Base-by-base conservation (phyloP, 37 sponge, comb jelly and placozoan species). In the Petrosia ficiformis region DNA sequence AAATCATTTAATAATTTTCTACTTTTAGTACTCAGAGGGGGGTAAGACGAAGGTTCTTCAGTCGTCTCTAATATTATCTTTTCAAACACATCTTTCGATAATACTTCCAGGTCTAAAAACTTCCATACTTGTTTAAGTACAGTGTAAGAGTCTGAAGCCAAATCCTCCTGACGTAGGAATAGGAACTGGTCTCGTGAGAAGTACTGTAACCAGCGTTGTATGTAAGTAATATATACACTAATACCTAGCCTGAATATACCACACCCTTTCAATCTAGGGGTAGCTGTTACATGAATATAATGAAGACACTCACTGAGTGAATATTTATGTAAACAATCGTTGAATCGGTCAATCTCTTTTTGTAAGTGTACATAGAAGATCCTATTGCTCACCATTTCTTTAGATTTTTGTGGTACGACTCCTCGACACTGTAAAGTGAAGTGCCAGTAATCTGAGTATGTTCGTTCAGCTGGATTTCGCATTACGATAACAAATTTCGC, bases 401-500 rank as follows among this genome's bases (percentile, higher is more conserved):
- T 48, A 14, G 14, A 48, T 8, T 19, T 19, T 14, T 48, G 54
- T 14, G 54, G 14, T n/a, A n/a, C n/a, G n/a, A n/a, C n/a, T n/a
- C n/a, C n/a, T 8, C 59, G 30, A 33, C 33, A n/a, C 0, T 42
- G 52, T 37, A 66, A 44, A 78, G 79, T 78, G 2, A 79, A 38
- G 75, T 77, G 78, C 1, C n/a, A 42, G 74, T 78, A 79, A 38
- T 85, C 86, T 39, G 86, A 85, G 39, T 74, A 85, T 33, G 78
- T 36, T 33, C 86, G 77, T 2, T 61, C 41, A 19, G 73, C 68
- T 0, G 86, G 86, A 35, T 85, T 41, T 67, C 86, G 67, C 80
- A 85, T 79, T 11, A 78, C 21, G 24, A 85, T 73, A 58, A 85
- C 73, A 68, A 67, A 85, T 41, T 85, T 85, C 0, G 79, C 86